Conservation (phyloP, 2,888 invertebrate species). For the Zygothrica quintamaculata region DNA sequence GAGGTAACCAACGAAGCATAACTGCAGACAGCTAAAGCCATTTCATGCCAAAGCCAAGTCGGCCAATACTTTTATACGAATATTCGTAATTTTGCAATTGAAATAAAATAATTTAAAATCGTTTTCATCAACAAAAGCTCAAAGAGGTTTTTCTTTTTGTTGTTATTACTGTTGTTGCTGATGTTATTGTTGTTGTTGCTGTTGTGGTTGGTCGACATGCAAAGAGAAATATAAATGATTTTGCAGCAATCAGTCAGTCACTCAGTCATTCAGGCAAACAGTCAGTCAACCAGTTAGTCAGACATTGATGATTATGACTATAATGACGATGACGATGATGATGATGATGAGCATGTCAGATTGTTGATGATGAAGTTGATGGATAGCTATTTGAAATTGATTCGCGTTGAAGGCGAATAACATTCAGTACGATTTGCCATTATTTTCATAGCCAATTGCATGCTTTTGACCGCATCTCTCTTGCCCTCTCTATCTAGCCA, state of each 20-base stretch:
- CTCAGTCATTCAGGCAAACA: conserved; percentile 24
- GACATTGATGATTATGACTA: conserved; percentile 46
- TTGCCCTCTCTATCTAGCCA: not conserved
- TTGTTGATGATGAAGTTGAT: conserved; percentile 69
- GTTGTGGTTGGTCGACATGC: conserved; percentile 44
- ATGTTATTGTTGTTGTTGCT: conserved; percentile 3
- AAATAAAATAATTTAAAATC: conserved; percentile 83
- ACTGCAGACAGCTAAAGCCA: conserved; percentile 31
- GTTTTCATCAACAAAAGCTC: conserved; percentile 81
- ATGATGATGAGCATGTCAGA: conserved; percentile 23
- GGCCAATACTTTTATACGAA: conserved; percentile 55
- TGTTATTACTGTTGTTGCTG: conserved; percentile 16
- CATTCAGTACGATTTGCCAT: conserved; percentile 50
- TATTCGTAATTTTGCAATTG: conserved; percentile 68
- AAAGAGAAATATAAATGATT: conserved; percentile 57
- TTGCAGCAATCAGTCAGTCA: conserved; percentile 63
- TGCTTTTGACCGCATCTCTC: conserved; percentile 47
- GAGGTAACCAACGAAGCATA: conserved; percentile 29
- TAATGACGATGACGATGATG: conserved; percentile 29
- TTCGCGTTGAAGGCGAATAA: conserved; percentile 68
- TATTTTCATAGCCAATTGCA: conserved; percentile 76
- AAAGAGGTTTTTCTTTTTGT: conserved; percentile 65
- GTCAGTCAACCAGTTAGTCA: conserved; percentile 30
- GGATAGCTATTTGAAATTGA: conserved; percentile 83
- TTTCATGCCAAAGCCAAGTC: conserved; percentile 33